Base-by-base conservation (phyloP, 1,140 invertebrate genomes). In the Zaprionus taronus region DNA sequence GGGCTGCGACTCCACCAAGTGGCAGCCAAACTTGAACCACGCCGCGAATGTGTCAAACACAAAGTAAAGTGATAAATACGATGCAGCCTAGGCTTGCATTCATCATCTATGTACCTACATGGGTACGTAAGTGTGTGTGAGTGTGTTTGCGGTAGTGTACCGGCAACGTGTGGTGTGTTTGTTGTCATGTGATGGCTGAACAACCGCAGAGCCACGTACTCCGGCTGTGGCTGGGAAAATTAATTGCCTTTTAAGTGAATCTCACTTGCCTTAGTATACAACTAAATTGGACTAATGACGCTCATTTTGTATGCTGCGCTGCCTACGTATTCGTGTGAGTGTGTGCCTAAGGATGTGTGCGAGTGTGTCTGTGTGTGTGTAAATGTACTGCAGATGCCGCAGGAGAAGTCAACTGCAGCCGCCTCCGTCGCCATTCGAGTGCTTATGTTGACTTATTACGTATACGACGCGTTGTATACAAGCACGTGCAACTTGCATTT, bases 181-280 rank as follows among this genome's bases (percentile, higher is more conserved):
- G 91, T 91, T 92, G 83, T 84, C 81, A 86, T 79, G 84, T 87
- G 87, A 79, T 79, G 76, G 81, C 84, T 89, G 89, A 92, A 89
- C 91, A 85, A 91, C 86, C 91, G 78, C 91, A 92, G 87, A 81
- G 81, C 85, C 47, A 92, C 86, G 91, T 92, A 73, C 80, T 72
- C 73, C 44, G 77, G 34, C 69, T 83, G 83, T 77, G 91, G 86
- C 78, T 91, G 70, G 79, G 73, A 76, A 91, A 86, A 92, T 92
- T 92, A 92, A 92, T 92, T 92, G 91, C 91, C 91, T 91, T 92
- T 92, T 92, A 92, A 92, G 91, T 92, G 91, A 91, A 92, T 92
- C 91, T 89, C 91, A 86, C 83, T 92, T 92, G 79, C 90, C 80
- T 90, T 83, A 79, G 90, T 86, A 90, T 90, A 90, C 85, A 91